Evolutionary conservation across 2,797 vertebrate species (phyloP).

Genomic region (Acomys russatus): DNA sequence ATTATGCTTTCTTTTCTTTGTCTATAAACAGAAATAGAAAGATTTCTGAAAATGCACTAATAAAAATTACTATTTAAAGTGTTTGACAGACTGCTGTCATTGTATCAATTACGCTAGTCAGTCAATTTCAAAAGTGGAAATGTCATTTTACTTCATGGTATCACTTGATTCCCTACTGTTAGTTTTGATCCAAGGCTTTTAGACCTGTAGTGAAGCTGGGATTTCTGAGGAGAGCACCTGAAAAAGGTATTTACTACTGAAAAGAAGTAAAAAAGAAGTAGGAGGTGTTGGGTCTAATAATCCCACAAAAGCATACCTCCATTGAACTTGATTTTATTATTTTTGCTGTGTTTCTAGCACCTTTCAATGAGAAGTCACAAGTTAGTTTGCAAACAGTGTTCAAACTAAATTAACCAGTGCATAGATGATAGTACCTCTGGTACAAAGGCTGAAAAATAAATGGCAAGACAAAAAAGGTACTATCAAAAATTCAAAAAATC

Average conservation of each 20-base stretch:
- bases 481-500: background rate
- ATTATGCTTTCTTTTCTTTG: background rate
- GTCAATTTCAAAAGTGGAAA: background rate
- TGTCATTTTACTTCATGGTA: background rate
- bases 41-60: background rate
- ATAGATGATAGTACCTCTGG: background rate
- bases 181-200: background rate
- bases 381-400: background rate
- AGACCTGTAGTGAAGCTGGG: background rate
- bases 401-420: background rate
- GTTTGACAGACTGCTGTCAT: background rate
- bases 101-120: background rate
- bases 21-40: background rate
- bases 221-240: too few species aligned
- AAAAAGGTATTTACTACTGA: rapidly evolving
- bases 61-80: background rate
- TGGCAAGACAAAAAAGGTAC: background rate
- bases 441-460: background rate
- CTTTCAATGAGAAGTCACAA: background rate
- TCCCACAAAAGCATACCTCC: rapidly evolving
- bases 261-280: background rate
- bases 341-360: background rate
- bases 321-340: background rate
- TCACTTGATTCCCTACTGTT: rapidly evolving
- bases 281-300: too few species aligned